Evolutionary conservation across 2,113 vertebrate genomes (phyloP).

Genomic region (Melanocharis versteri): DNA sequence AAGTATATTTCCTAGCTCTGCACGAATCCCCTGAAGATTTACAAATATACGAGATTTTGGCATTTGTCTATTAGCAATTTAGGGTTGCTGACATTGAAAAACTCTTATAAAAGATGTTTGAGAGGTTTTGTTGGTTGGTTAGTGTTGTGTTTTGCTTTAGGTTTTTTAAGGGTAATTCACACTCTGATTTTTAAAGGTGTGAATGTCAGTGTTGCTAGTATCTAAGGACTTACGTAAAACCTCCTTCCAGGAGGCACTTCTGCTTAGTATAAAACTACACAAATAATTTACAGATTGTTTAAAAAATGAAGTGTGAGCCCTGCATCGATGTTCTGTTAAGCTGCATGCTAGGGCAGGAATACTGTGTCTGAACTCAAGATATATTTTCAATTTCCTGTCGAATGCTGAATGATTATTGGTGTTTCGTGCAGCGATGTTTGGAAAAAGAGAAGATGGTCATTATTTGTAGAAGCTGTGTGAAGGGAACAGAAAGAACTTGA

Average conservation of each 20-base stretch:
- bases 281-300: neutral
- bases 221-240: neutral
- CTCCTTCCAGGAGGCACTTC: neutral
- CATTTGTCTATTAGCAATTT: neutral
- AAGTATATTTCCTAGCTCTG: neutral
- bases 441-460: neutral
- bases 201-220: neutral
- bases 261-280: neutral
- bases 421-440: neutral
- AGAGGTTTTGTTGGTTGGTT: neutral
- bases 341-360: neutral
- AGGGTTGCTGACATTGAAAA: neutral
- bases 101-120: neutral
- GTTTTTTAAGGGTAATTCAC: neutral
- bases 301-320: neutral
- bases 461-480: neutral
- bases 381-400: neutral
- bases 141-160: neutral
- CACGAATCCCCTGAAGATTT: neutral
- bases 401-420: neutral
- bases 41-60: neutral
- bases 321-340: rapidly evolving
- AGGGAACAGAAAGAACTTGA: neutral
- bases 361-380: neutral
- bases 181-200: neutral